Evolutionary conservation across 1,140 invertebrate genomes (phyloP), one percentile per base, ranked within the genome.

Genomic region (Gryllus bimaculatus): DNA sequence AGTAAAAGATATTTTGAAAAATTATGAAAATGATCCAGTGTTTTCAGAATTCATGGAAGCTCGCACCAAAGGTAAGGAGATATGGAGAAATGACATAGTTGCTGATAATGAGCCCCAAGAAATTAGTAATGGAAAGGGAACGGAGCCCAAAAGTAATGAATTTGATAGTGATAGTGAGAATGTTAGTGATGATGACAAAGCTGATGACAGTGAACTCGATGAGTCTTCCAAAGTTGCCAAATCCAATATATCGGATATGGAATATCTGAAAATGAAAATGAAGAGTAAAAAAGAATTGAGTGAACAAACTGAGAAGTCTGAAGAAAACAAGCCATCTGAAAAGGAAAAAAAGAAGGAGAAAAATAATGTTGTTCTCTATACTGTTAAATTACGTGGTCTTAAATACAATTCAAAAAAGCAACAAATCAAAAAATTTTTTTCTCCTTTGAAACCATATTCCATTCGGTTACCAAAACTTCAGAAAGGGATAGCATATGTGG

Each of bases 401-500:
- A 91, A 91, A 26, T 91, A 89, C 80, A 90, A 89, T 84, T 91
- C 90, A 78, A 92, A 91, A 82, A 95, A 96, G 85, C 93, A 92
- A 86, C 89, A 94, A 82, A 87, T 97, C 2, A 94, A 93, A 85
- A 89, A 93, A 82, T 98, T 98, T 84, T 95, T 98, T 80, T 90
- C 91, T 81, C 94, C 95, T 0, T 82, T 96, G 10, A 92, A 92
- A 82, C 88, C 93, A 21, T 92, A 90, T 83, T 93, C 93, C 47
- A 92, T 98, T 79, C 89, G 95, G 81, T 85, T 96, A 48, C 94
- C 95, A 0, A 88, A 86, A 81, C 93, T 93, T 83, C 86, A 93
- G 8, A 91, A 92, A 83, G 94, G 94, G n/a, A 93, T 98, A 81
- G 96, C 95, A 48, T 98, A 93, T 89, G 92, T 96, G 76, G 94